Percentiles rank a stretch among this genome's conserved stretches.
Conservation (phyloP, 2,113 vertebrate species). For the Lampris megalopsis region DNA sequence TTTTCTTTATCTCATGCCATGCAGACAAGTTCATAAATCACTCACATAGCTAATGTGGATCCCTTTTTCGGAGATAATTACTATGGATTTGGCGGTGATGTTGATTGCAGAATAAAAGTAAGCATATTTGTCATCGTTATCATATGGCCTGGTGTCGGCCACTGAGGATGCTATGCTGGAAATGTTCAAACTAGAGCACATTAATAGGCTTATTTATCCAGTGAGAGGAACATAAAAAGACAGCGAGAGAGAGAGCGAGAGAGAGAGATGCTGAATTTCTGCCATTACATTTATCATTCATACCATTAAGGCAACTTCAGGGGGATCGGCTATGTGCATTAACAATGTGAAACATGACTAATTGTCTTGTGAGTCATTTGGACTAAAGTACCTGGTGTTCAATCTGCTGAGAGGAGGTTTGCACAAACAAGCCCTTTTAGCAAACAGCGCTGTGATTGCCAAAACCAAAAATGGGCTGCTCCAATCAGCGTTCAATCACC, state of each 20-base stretch:
- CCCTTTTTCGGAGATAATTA: conserved; percentile 77
- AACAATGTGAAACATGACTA: conserved; percentile 23
- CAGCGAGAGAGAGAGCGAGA: too few relatives aligned
- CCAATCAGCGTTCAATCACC: too few relatives aligned
- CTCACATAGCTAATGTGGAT: conserved; percentile 69
- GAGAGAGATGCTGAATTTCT: too few relatives aligned
- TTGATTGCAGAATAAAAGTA: conserved; percentile 72
- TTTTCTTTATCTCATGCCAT: conserved; percentile 65
- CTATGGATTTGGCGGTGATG: conserved; percentile 76
- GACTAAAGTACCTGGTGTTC: too few relatives aligned
- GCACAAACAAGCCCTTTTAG: too few relatives aligned
- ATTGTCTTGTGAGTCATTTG: conserved; percentile 46
- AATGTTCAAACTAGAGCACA: conserved; percentile 54
- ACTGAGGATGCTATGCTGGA: conserved; percentile 58
- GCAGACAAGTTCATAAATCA: conserved; percentile 79
- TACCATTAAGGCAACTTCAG: background rate
- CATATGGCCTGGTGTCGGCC: conserved; percentile 57
- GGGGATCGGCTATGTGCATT: background rate
- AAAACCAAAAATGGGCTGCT: too few relatives aligned
- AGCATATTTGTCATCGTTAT: conserved; percentile 80
- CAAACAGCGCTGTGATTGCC: too few relatives aligned
- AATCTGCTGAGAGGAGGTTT: too few relatives aligned
- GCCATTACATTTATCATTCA: background rate
- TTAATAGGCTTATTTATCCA: conserved; percentile 1
- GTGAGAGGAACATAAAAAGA: conserved; percentile 33